These are phyloP conservation scores for Pantherophis guttatus DNA, from an alignment of 2,113 vertebrate genomes.

Conservation along the genomic window DNA sequence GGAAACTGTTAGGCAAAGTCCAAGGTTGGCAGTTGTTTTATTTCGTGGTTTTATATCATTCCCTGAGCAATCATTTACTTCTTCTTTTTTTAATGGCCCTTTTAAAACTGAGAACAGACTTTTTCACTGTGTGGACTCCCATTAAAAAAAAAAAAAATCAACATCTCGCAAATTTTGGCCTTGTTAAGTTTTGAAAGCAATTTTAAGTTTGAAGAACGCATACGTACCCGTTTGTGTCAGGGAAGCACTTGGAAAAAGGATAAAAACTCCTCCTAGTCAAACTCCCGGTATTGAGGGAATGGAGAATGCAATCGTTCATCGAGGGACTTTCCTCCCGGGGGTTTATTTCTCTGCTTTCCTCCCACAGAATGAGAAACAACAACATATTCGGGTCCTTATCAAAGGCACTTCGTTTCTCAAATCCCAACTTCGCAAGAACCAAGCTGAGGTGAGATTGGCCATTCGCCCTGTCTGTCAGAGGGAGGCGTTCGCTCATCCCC, in stretches of 20 bases:
- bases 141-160: too few relatives aligned
- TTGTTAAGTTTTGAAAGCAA: neutral
- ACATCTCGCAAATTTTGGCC: neutral
- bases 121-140: too few relatives aligned
- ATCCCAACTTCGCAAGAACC: conserved; percentile 60
- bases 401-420: conserved; percentile 73
- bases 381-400: conserved; percentile 74
- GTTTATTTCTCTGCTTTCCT: conserved; percentile 2
- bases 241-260: neutral
- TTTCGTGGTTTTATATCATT: too few relatives aligned
- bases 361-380: conserved; percentile 69
- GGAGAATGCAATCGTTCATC: neutral
- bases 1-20: too few relatives aligned
- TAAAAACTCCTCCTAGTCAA: neutral
- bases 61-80: too few relatives aligned
- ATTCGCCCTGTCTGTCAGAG: neutral
- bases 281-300: neutral
- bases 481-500: neutral
- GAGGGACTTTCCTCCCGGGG: neutral
- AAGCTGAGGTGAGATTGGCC: conserved; percentile 66
- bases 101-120: too few relatives aligned
- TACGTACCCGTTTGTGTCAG: neutral
- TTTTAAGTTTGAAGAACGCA: neutral
- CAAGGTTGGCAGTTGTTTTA: too few relatives aligned
- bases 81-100: too few relatives aligned